Base-by-base conservation (phyloP, 2,888 invertebrate species). In the Metopia argyrocephala region DNA sequence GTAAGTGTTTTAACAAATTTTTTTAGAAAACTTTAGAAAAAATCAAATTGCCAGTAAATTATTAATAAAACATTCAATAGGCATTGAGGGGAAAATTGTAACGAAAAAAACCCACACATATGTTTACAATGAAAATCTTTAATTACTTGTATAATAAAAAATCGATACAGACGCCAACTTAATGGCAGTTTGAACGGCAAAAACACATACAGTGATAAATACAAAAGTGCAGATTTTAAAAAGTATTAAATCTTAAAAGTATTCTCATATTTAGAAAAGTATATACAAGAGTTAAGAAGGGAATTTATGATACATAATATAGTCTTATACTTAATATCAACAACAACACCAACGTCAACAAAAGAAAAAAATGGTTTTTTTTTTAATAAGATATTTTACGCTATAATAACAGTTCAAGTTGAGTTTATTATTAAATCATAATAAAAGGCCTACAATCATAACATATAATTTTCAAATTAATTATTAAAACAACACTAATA, bases 381-480 rank as follows among this genome's bases (percentile, higher is more conserved):
- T n/a, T n/a, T n/a, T n/a, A n/a, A n/a, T n/a, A n/a, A n/a, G n/a
- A n/a, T n/a, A n/a, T n/a, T n/a, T n/a, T n/a, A n/a, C n/a, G n/a
- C n/a, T n/a, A n/a, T n/a, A n/a, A n/a, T n/a, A n/a, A n/a, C n/a
- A n/a, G n/a, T n/a, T n/a, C n/a, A n/a, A n/a, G n/a, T n/a, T n/a
- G n/a, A n/a, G n/a, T 62, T 65, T 69, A 76, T 76, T 81, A 82
- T 82, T 83, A 84, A 85, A 85, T 84, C 82, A 84, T 83, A 84
- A 85, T 85, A 84, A 84, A 84, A 84, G 75, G 83, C 78, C 82
- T 66, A 74, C 80, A 82, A 81, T 75, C 79, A 70, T 81, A 84
- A 82, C 82, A 80, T 85, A 85, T 85, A 83, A 85, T 85, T 85
- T 84, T 84, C 82, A 76, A 62, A 85, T 85, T 85, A 85, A 85